Evolutionary conservation across 2,888 invertebrate species (phyloP).

Genomic region (Callosobruchus maculatus): DNA sequence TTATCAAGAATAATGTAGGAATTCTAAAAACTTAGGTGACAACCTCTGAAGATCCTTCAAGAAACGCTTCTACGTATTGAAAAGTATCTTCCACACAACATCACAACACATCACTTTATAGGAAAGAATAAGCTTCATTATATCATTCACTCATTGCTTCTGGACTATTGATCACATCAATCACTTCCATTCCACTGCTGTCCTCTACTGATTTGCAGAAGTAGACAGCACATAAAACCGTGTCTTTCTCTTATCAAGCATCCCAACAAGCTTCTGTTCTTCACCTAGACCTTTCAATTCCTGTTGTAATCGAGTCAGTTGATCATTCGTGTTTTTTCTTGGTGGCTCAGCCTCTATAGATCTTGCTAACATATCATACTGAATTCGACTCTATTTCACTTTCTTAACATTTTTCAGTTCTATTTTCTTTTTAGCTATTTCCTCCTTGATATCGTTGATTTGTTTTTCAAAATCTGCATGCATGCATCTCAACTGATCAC

Average conservation of each 20-base stretch:
- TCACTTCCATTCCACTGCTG: constrained; percentile 41
- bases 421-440: constrained; percentile 77
- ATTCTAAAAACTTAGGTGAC: too few relatives aligned
- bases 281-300: constrained; percentile 69
- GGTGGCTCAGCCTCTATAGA: constrained; percentile 89
- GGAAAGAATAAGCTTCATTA: too few relatives aligned
- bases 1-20: too few relatives aligned
- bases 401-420: constrained; percentile 80
- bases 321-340: constrained; percentile 72
- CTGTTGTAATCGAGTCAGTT: constrained; percentile 65
- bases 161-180: constrained; percentile 40
- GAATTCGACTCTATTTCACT: constrained; percentile 84
- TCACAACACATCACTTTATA: too few relatives aligned
- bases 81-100: too few relatives aligned
- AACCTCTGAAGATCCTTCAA: too few relatives aligned
- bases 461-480: constrained; percentile 73
- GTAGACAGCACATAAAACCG: constrained; percentile 87
- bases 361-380: constrained; percentile 90
- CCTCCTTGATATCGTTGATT: constrained; percentile 74
- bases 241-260: constrained; percentile 78
- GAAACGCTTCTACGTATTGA: too few relatives aligned
- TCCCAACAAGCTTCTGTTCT: constrained; percentile 69
- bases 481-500: constrained; percentile 68
- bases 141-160: constrained; percentile 45
- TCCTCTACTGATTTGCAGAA: constrained; percentile 80